A percentile compares a stretch with the other conserved stretches of the same genome.
Evolutionary conservation across 2,797 vertebrate species (phyloP).

Genomic region (Thripadectes ignobilis): DNA sequence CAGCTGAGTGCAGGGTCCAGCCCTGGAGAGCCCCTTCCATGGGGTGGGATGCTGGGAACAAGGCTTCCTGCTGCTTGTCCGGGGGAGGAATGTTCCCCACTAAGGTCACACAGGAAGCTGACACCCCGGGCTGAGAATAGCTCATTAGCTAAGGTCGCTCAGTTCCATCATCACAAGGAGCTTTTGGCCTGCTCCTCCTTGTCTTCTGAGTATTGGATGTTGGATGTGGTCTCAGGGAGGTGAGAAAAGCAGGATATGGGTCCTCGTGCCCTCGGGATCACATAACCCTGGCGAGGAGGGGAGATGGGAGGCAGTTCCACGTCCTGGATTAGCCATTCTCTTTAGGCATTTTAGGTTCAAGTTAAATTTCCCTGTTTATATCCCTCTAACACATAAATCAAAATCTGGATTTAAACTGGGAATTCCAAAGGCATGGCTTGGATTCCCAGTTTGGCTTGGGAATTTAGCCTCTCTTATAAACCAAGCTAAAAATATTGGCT

Average conservation of each 20-base stretch:
- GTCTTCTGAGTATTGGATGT: neutral
- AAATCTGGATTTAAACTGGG: neutral
- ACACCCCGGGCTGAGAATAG: conserved; percentile 54
- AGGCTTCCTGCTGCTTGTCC: neutral
- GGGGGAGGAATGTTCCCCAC: conserved; percentile 11
- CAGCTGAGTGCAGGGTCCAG: neutral
- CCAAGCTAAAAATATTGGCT: neutral
- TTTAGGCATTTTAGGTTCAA: neutral
- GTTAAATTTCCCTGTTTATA: neutral
- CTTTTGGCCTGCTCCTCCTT: neutral
- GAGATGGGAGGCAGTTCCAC: neutral
- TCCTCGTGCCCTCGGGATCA: neutral
- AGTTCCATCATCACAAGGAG: neutral
- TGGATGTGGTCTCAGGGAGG: neutral
- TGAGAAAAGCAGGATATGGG: neutral
- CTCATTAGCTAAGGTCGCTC: conserved; percentile 15
- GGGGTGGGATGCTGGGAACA: accelerated
- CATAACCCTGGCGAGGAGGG: neutral
- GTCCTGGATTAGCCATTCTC: neutral
- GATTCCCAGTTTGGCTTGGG: neutral
- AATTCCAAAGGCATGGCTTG: neutral
- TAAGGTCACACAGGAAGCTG: conserved; percentile 54
- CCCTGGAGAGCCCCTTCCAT: accelerated
- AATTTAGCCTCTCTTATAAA: neutral
- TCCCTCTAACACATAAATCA: neutral